Percentiles rank a stretch among this genome's conserved stretches.
Evolutionary conservation across 2,113 vertebrate species (phyloP).

Genomic region (Mustelus asterias): DNA sequence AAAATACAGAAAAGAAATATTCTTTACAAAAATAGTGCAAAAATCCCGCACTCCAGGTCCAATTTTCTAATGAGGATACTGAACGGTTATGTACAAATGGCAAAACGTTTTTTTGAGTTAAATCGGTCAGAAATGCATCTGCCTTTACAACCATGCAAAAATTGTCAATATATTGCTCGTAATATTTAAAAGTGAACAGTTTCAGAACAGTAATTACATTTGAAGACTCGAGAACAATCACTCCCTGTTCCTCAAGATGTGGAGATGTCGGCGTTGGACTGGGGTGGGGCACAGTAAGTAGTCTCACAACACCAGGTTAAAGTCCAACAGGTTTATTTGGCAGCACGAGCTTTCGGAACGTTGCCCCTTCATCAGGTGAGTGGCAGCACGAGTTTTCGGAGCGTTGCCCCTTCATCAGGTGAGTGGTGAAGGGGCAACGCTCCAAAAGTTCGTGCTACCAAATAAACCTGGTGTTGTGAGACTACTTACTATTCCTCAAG

Average conservation of each 20-base stretch:
- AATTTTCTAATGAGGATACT: not conserved
- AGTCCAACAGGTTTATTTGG: too few species aligned
- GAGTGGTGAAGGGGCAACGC: too few species aligned
- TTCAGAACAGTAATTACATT: not conserved
- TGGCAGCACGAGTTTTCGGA: too few species aligned
- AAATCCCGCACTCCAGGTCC: not conserved
- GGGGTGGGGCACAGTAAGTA: too few species aligned
- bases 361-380: too few species aligned
- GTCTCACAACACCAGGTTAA: too few species aligned
- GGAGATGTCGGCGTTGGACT: too few species aligned
- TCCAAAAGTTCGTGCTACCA: too few species aligned
- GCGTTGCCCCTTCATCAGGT: too few species aligned
- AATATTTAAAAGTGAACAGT: not conserved
- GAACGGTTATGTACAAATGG: not conserved
- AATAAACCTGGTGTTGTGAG: too few species aligned
- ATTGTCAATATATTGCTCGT: not conserved
- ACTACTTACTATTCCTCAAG: not conserved
- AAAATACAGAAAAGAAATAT: constrained; percentile 24
- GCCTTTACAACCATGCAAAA: not conserved
- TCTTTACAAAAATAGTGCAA: constrained; percentile 26
- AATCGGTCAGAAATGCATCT: not conserved
- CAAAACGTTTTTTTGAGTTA: not conserved
- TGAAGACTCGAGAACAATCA: not conserved
- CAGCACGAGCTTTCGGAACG: too few species aligned
- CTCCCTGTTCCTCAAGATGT: not conserved